A percentile compares a stretch with the other conserved stretches of the same genome.
Conservation (phyloP, 2,797 vertebrate genomes). For the Emys orbicularis region DNA sequence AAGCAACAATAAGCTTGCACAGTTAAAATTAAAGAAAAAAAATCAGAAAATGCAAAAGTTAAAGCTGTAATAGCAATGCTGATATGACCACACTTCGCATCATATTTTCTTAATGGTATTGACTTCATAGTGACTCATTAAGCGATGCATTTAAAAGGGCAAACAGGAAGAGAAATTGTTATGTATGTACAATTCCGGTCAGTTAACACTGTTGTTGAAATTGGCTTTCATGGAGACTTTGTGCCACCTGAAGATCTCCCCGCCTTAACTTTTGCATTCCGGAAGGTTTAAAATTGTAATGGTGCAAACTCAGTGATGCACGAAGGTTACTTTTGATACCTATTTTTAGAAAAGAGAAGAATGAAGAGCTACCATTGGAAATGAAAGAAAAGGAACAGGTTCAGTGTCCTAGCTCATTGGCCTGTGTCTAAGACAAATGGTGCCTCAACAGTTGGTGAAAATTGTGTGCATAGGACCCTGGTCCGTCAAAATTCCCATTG, state of each 20-base stretch:
- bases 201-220: not conserved
- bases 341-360: not conserved
- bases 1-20: not conserved
- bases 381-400: not conserved
- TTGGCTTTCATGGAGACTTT: not conserved
- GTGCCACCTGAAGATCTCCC: rapidly evolving
- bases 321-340: not conserved
- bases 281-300: not conserved
- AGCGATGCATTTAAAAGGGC: not conserved
- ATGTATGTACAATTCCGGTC: not conserved
- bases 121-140: not conserved
- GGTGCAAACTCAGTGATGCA: not conserved
- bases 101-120: not conserved
- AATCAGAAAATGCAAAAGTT: not conserved
- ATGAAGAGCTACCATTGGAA: not conserved
- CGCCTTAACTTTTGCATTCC: not conserved
- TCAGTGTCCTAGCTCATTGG: not conserved
- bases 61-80: not conserved
- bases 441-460: not conserved
- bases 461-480: not conserved
- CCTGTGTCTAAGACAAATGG: not conserved
- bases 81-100: not conserved
- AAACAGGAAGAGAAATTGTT: not conserved
- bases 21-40: not conserved
- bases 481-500: not conserved